phyloP scores from a whole-genome alignment of 2,113 vertebrate species.

The Bujurquina vittata region DNA sequence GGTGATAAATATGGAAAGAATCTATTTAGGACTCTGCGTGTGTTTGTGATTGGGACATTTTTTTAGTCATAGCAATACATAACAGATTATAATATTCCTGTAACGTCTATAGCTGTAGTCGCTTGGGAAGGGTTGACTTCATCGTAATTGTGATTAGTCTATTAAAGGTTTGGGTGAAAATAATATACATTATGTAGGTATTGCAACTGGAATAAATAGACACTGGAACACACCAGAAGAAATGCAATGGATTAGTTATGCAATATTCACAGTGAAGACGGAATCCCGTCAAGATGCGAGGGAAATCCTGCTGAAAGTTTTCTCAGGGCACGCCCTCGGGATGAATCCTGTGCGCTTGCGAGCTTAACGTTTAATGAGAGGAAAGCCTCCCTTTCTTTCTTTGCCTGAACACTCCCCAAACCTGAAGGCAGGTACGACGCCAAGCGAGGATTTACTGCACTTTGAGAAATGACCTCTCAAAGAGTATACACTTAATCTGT shows the following conservation, averaged over 20 bases:
- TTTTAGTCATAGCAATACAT: conserved; percentile 12
- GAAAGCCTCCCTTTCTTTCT: conserved; percentile 33
- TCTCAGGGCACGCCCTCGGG: conserved; percentile 77
- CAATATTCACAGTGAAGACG: conserved; percentile 13
- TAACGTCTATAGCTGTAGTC: neutral
- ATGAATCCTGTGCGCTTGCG: conserved; percentile 38
- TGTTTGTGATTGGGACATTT: conserved; percentile 30
- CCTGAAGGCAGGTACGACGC: neutral
- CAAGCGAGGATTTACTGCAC: neutral
- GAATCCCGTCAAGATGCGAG: conserved; percentile 59
- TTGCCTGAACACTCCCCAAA: conserved; percentile 19
- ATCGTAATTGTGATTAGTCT: neutral
- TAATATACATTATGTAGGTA: neutral
- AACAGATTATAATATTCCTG: conserved; percentile 10
- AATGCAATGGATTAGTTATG: conserved; percentile 4
- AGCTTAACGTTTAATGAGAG: conserved; percentile 20
- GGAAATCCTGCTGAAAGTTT: conserved; percentile 68
- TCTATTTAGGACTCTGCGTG: conserved; percentile 43
- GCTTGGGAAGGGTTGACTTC: neutral
- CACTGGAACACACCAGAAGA: neutral
- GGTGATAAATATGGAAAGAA: conserved; percentile 62
- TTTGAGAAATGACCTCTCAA: neutral
- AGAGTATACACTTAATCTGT: neutral
- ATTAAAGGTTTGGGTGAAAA: neutral
- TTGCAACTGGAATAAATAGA: neutral